Evolutionary conservation across 1,140 invertebrate genomes (phyloP).

Genomic region (Ditylenchus dipsaci): DNA sequence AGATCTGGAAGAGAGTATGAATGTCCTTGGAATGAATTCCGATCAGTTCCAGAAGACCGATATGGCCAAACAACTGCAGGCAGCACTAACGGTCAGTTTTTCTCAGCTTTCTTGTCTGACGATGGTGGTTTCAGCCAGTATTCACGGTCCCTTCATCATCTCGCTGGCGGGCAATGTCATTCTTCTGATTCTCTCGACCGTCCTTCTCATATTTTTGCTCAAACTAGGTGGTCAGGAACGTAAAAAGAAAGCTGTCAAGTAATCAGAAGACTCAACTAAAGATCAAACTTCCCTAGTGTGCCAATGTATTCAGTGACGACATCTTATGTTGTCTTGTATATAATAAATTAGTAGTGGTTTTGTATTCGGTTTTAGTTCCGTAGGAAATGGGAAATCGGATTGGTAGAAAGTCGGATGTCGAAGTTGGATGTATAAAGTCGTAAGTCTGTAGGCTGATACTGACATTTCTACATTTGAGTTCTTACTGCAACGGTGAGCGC

Average conservation of each 20-base stretch:
- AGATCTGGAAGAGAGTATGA: conserved; percentile 3
- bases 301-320: no score
- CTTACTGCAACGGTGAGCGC: no score
- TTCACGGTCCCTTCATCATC: neutral
- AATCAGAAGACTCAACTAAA: neutral
- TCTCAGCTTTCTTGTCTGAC: neutral
- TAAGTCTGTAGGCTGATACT: no score
- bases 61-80: neutral
- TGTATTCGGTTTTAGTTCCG: no score
- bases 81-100: no score
- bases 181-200: neutral
- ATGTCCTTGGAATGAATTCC: neutral
- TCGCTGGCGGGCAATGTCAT: neutral
- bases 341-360: no score
- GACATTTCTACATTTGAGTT: no score
- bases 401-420: no score
- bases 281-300: no score
- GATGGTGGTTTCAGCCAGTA: neutral
- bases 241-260: neutral
- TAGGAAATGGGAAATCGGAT: conserved; percentile 9
- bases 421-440: no score
- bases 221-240: neutral
- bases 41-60: neutral
- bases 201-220: neutral
- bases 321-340: no score